phyloP scores from a whole-genome alignment of 2,113 vertebrate genomes.

The Eptesicus fuscus region DNA sequence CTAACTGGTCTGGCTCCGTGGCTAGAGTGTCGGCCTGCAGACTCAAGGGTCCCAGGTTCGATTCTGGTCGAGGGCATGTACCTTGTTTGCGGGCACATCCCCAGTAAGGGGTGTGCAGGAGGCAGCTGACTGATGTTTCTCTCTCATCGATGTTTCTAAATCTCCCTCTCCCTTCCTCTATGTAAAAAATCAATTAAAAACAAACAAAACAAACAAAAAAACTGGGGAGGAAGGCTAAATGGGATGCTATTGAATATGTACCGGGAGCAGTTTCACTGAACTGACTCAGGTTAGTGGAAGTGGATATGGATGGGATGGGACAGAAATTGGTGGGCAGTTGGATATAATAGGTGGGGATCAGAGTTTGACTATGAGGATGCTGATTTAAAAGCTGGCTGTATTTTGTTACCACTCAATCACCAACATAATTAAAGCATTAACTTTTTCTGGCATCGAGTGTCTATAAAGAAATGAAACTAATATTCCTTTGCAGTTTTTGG shows the following conservation, averaged over 20 bases:
- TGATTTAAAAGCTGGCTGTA: background rate
- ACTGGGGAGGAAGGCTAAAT: background rate
- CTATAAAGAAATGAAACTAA: background rate
- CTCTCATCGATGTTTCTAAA: too few relatives aligned
- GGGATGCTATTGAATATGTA: background rate
- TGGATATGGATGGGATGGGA: background rate
- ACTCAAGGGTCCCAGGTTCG: too few relatives aligned
- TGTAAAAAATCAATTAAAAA: too few relatives aligned
- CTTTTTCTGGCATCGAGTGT: background rate
- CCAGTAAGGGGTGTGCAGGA: too few relatives aligned
- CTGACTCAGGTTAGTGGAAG: background rate
- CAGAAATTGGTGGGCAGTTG: background rate
- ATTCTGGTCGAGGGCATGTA: too few relatives aligned
- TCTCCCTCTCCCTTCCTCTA: too few relatives aligned
- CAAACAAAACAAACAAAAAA: background rate
- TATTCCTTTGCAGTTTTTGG: background rate
- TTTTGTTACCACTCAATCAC: background rate
- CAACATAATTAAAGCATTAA: background rate
- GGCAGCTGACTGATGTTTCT: too few relatives aligned
- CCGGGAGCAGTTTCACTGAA: background rate
- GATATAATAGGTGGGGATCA: background rate
- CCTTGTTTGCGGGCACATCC: too few relatives aligned
- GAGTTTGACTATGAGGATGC: background rate
- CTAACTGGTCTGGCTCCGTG: too few relatives aligned
- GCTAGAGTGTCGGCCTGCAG: too few relatives aligned